Evolutionary conservation across 2,888 invertebrate species (phyloP).

Genomic region (Hipparchia semele): DNA sequence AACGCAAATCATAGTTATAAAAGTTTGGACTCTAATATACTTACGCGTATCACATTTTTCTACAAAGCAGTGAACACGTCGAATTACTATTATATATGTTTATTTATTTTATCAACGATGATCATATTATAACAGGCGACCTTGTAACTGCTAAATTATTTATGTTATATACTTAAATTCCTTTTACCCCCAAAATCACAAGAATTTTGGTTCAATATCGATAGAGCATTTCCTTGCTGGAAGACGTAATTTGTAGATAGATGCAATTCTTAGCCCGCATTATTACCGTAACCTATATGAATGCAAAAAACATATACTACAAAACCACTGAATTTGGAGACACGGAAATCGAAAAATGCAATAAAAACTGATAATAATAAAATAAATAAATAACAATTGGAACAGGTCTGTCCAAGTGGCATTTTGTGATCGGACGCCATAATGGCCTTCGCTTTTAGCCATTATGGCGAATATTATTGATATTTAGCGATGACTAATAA

Average conservation of each 20-base stretch:
- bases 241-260: neutral
- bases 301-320: neutral
- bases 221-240: neutral
- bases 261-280: neutral
- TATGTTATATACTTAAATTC: no score
- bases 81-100: no score
- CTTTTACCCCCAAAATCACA: no score
- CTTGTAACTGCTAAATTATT: neutral
- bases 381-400: neutral
- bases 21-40: neutral
- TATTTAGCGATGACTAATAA: conserved; percentile 2
- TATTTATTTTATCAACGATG: neutral
- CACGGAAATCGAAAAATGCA: conserved; percentile 3
- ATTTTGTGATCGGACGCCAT: neutral
- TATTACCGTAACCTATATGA: neutral
- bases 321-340: neutral
- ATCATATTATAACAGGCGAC: conserved; percentile 7
- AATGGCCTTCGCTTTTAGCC: neutral
- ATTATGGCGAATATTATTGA: neutral
- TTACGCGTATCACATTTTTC: neutral
- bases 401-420: conserved; percentile 1
- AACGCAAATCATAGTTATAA: no score
- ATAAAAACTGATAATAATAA: neutral
- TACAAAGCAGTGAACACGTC: neutral
- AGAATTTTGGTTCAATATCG: no score